Percentiles rank a stretch among this genome's conserved stretches.
These are phyloP conservation scores for Lymantria dispar DNA, from an alignment of 2,888 invertebrate genomes.

Conservation along the genomic window DNA sequence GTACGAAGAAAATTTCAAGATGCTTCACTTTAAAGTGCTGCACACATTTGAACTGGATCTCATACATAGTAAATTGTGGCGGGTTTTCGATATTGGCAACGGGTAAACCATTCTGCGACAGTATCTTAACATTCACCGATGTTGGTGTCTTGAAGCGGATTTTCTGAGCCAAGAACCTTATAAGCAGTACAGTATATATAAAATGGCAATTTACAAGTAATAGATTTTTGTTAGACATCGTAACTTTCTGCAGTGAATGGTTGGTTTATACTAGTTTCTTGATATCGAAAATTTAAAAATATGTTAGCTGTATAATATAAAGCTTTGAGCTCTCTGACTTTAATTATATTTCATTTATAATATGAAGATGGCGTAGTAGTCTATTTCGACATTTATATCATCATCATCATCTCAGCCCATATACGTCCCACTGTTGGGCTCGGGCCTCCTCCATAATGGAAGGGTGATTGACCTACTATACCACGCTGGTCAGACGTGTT, in stretches of 20 bases:
- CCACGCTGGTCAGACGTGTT: too few relatives aligned
- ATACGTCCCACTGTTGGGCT: too few relatives aligned
- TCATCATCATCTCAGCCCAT: too few relatives aligned
- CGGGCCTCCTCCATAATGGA: too few relatives aligned
- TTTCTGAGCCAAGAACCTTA: not conserved
- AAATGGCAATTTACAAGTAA: not conserved
- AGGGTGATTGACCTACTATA: too few relatives aligned
- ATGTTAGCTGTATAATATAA: too few relatives aligned
- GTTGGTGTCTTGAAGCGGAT: conserved; percentile 21
- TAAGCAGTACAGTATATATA: not conserved
- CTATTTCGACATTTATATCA: too few relatives aligned
- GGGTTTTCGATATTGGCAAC: conserved; percentile 31
- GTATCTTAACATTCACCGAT: conserved; percentile 19
- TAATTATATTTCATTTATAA: too few relatives aligned
- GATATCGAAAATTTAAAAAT: too few relatives aligned
- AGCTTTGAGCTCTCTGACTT: too few relatives aligned
- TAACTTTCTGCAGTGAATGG: too few relatives aligned
- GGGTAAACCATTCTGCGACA: conserved; percentile 25
- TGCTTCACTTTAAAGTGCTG: conserved; percentile 33
- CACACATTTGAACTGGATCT: conserved; percentile 31
- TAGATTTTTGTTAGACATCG: not conserved
- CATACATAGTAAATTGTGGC: conserved; percentile 42
- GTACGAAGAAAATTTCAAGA: conserved; percentile 28
- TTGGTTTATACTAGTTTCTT: too few relatives aligned
- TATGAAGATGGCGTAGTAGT: not conserved